A percentile compares a stretch with the other conserved stretches of the same genome.
phyloP scores from a whole-genome alignment of 2,797 vertebrate genomes.

The Pachyuromys duprasi region DNA sequence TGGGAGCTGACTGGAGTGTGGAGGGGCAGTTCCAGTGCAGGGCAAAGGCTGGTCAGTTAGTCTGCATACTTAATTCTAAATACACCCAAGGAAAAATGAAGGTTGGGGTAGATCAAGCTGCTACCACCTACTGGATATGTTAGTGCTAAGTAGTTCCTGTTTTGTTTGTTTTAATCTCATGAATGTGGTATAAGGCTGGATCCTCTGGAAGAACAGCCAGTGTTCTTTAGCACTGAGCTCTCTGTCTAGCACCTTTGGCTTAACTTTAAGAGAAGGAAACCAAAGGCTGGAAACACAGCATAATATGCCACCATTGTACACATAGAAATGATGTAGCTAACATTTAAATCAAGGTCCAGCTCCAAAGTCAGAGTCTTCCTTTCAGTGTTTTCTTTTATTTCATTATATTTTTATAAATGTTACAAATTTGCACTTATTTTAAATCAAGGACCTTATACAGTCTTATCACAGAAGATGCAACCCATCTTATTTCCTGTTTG shows the following conservation, averaged over 20 bases:
- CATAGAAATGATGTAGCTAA: background rate
- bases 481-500: background rate
- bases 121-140: background rate
- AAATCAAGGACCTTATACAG: background rate
- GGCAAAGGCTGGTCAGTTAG: background rate
- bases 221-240: background rate
- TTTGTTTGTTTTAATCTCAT: background rate
- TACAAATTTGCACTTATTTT: background rate
- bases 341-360: background rate
- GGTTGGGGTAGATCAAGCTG: background rate
- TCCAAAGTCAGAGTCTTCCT: background rate
- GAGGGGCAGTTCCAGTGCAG: background rate
- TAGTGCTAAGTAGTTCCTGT: background rate
- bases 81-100: background rate
- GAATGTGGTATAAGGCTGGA: background rate
- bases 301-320: background rate
- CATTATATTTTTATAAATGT: background rate
- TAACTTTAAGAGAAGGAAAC: conserved; percentile 17
- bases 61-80: background rate
- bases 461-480: background rate
- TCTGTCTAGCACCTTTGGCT: background rate
- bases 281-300: background rate
- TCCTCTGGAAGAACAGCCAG: background rate
- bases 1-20: background rate
- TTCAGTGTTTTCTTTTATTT: background rate